Percentiles rank a stretch among this genome's conserved stretches.
Evolutionary conservation across 2,797 vertebrate species (phyloP).

Genomic region (Ctenopoma multispine): DNA sequence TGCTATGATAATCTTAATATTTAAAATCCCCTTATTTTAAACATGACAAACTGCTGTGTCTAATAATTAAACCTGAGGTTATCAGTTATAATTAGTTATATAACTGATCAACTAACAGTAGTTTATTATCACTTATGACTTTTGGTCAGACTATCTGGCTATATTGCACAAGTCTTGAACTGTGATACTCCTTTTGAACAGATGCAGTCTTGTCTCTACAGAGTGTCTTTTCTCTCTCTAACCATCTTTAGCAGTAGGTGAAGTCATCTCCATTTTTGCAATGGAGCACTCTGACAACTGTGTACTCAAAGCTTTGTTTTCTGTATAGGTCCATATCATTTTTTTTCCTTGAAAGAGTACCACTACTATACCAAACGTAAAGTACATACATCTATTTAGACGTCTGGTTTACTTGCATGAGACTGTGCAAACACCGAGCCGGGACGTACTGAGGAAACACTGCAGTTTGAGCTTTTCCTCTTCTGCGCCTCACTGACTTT

Average conservation of each 20-base stretch:
- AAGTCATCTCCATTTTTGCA: background rate
- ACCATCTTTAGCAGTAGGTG: background rate
- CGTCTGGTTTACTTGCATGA: slow-evolving; percentile 23
- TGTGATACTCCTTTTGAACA: too few species aligned
- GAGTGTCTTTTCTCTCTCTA: background rate
- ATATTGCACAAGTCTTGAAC: too few species aligned
- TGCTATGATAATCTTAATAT: background rate
- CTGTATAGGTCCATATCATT: background rate
- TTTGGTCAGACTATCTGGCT: background rate
- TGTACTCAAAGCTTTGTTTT: background rate
- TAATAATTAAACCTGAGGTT: background rate
- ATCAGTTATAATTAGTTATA: background rate
- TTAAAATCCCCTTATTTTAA: background rate
- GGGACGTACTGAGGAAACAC: slow-evolving; percentile 36
- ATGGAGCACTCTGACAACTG: background rate
- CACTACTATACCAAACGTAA: background rate
- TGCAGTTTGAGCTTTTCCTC: slow-evolving; percentile 52
- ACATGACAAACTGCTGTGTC: background rate
- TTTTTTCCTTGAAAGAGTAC: background rate
- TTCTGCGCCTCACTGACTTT: slow-evolving; percentile 59
- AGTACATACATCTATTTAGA: slow-evolving; percentile 21
- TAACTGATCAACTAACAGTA: background rate
- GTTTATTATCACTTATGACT: background rate
- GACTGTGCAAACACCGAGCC: slow-evolving; percentile 33
- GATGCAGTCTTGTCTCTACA: too few species aligned